Conservation (phyloP, 2,113 vertebrate species). For the Gasterosteus aculeatus region DNA sequence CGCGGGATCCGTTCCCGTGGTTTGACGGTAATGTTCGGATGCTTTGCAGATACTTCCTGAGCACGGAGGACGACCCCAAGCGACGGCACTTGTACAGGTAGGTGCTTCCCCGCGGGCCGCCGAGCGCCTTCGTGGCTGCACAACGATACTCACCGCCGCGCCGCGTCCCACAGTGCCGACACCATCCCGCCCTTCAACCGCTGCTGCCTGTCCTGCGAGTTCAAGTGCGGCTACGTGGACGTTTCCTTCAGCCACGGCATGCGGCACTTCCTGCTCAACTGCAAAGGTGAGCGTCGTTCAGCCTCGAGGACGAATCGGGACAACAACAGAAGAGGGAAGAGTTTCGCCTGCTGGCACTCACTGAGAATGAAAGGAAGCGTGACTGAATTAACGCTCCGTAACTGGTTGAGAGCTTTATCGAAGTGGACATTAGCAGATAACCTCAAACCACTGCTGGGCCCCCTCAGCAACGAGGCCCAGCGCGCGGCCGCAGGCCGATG, state of each 20-base stretch:
- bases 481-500: too few species aligned
- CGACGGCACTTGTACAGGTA: constrained; percentile 95
- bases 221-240: constrained; percentile 91
- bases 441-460: constrained; percentile 37
- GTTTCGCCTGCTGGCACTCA: not conserved
- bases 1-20: not conserved
- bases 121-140: not conserved
- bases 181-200: constrained; percentile 92
- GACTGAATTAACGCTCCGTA: constrained; percentile 32
- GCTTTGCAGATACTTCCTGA: constrained; percentile 91
- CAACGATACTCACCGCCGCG: not conserved
- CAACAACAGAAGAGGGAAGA: not conserved
- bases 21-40: not conserved
- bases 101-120: too few species aligned
- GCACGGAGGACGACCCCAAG: constrained; percentile 92
- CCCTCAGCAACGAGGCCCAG: constrained; percentile 3
- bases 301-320: not conserved
- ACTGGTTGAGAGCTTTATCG: constrained; percentile 25
- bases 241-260: constrained; percentile 89
- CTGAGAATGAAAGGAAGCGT: constrained; percentile 1
- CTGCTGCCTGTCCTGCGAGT: constrained; percentile 92
- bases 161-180: constrained; percentile 83
- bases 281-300: constrained; percentile 86
- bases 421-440: constrained; percentile 33
- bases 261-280: constrained; percentile 89